Conservation (phyloP, 92 coral and sea anemone genomes). For the Muricea muricata region DNA sequence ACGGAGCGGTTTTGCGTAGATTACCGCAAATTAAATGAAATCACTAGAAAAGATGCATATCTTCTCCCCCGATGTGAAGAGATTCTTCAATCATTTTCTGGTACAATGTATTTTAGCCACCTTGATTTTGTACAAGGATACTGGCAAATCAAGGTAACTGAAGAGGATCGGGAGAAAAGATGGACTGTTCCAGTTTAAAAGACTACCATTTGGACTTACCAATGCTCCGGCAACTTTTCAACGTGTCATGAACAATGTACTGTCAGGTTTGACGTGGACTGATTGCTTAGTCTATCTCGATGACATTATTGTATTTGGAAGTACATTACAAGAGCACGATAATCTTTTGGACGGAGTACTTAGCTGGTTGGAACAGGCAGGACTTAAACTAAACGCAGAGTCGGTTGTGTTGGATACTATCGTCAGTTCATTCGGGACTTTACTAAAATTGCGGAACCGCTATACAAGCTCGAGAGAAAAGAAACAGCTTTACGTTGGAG, state of each 20-base stretch:
- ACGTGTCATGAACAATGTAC: constrained; percentile 1
- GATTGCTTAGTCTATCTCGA: no score
- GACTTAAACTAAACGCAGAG: constrained; percentile 47
- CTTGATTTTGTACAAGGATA: constrained; percentile 19
- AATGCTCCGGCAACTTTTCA: constrained; percentile 1
- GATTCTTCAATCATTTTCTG: neutral
- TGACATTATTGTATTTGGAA: no score
- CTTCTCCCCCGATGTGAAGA: constrained; percentile 33
- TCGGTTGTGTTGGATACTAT: constrained; percentile 52
- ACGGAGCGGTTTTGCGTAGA: constrained; percentile 35
- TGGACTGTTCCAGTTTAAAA: constrained; percentile 24
- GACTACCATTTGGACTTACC: constrained; percentile 34
- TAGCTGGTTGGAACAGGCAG: constrained; percentile 54
- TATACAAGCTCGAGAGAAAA: constrained; percentile 44
- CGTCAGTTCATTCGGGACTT: constrained; percentile 48
- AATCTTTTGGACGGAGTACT: no score
- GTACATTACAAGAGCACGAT: no score
- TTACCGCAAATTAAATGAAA: constrained; percentile 21
- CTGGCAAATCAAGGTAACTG: constrained; percentile 28
- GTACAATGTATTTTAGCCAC: neutral
- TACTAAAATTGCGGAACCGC: constrained; percentile 41
- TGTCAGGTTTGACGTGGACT: no score
- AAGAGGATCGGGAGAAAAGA: constrained; percentile 30
- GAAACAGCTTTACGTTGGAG: constrained; percentile 20
- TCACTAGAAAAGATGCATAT: constrained; percentile 26